Evolutionary conservation across 2,113 vertebrate genomes (phyloP).

Genomic region (Burhinus bistriatus): DNA sequence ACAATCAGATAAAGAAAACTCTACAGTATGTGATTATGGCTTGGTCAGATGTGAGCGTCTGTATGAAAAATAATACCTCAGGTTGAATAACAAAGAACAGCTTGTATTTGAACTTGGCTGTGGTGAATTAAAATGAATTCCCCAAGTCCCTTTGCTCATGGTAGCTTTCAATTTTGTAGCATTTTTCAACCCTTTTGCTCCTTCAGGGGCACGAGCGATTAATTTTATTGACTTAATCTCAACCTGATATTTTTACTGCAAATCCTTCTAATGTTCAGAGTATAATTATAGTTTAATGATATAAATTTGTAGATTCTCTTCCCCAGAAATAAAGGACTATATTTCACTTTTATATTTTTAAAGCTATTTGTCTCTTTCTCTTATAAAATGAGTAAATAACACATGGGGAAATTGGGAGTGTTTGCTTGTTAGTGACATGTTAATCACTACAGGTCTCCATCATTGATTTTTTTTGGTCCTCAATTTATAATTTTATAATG

Average conservation of each 20-base stretch:
- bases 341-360: neutral
- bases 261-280: conserved; percentile 56
- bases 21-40: conserved; percentile 26
- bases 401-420: neutral
- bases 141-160: conserved; percentile 40
- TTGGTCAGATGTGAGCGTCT: conserved; percentile 36
- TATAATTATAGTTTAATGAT: conserved; percentile 61
- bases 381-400: neutral
- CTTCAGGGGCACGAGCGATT: conserved; percentile 53
- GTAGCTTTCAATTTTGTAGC: conserved; percentile 60
- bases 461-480: neutral
- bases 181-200: conserved; percentile 54
- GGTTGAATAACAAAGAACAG: conserved; percentile 65
- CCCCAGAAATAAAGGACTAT: neutral
- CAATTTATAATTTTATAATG: conserved; percentile 14
- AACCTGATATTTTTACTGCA: conserved; percentile 63
- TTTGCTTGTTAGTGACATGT: conserved; percentile 7
- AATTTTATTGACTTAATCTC: conserved; percentile 71
- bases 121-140: conserved; percentile 55
- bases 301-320: conserved; percentile 49
- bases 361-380: neutral
- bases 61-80: conserved; percentile 50
- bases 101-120: conserved; percentile 70
- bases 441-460: neutral
- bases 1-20: conserved; percentile 55